Conservation (phyloP, 2,113 vertebrate genomes). For the Protomyctophum bolini region DNA sequence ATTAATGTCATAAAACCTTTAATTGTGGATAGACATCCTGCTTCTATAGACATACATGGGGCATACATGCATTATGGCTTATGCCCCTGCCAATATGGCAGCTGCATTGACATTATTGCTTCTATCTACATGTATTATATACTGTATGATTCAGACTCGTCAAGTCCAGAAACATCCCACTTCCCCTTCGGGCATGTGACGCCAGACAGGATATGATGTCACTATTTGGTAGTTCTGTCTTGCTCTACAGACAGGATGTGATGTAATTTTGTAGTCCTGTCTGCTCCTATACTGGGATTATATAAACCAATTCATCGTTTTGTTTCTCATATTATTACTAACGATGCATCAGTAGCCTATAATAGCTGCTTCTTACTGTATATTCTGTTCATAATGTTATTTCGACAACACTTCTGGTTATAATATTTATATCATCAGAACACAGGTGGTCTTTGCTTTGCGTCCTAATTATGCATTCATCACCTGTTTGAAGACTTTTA, state of each 20-base stretch:
- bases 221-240: no score
- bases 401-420: no score
- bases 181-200: background rate
- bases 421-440: no score
- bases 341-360: background rate
- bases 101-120: conserved; percentile 1
- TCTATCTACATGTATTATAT: background rate
- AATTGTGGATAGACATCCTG: no score
- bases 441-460: no score
- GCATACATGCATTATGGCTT: no score
- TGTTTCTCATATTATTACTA: background rate
- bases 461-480: no score
- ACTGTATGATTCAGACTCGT: no score
- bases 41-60: no score
- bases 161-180: background rate
- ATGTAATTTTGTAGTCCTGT: background rate
- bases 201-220: background rate
- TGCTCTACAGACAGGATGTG: background rate
- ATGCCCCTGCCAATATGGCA: background rate
- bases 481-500: no score
- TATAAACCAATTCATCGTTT: background rate
- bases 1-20: no score
- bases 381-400: background rate
- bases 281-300: background rate
- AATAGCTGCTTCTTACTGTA: conserved; percentile 28